Percentiles rank a stretch among this genome's conserved stretches.
Evolutionary conservation across 2,888 invertebrate species (phyloP).

Genomic region (Eupithecia centaureata): DNA sequence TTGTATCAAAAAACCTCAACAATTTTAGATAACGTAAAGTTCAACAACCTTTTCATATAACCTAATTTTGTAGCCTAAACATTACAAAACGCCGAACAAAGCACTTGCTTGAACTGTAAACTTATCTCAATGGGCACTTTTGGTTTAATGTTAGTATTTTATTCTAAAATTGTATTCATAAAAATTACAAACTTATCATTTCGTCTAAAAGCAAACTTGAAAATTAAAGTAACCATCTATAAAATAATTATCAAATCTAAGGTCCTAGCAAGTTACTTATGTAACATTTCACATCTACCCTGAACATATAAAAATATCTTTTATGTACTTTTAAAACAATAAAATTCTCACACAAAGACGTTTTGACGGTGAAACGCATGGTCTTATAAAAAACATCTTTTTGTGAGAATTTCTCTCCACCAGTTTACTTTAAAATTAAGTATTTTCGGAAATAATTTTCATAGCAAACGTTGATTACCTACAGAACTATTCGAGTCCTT

Average conservation of each 20-base stretch:
- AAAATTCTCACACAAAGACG: slow-evolving; percentile 63
- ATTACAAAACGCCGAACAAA: slow-evolving; percentile 79
- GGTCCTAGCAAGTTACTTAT: slow-evolving; percentile 77
- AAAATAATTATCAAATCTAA: slow-evolving; percentile 82
- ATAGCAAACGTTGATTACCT: slow-evolving; percentile 78
- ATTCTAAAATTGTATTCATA: slow-evolving; percentile 80
- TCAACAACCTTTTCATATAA: slow-evolving; percentile 79
- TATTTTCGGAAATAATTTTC: slow-evolving; percentile 64
- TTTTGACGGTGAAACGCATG: slow-evolving; percentile 29
- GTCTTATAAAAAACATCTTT: slow-evolving; percentile 52
- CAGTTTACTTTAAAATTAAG: slow-evolving; percentile 60
- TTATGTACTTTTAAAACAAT: slow-evolving; percentile 78
- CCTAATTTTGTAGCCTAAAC: slow-evolving; percentile 83
- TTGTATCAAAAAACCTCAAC: slow-evolving; percentile 78
- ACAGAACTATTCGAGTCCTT: slow-evolving; percentile 69
- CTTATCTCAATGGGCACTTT: slow-evolving; percentile 85
- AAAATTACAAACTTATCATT: slow-evolving; percentile 81
- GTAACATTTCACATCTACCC: slow-evolving; percentile 74
- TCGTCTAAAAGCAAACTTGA: slow-evolving; percentile 79
- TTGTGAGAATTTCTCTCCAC: slow-evolving; percentile 57
- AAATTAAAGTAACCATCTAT: slow-evolving; percentile 80
- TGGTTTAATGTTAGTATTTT: slow-evolving; percentile 83
- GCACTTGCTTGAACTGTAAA: slow-evolving; percentile 79
- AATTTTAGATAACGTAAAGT: slow-evolving; percentile 81
- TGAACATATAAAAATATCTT: slow-evolving; percentile 83